Conservation (phyloP, 2,797 vertebrate species). For the Telmatherina bonti region DNA sequence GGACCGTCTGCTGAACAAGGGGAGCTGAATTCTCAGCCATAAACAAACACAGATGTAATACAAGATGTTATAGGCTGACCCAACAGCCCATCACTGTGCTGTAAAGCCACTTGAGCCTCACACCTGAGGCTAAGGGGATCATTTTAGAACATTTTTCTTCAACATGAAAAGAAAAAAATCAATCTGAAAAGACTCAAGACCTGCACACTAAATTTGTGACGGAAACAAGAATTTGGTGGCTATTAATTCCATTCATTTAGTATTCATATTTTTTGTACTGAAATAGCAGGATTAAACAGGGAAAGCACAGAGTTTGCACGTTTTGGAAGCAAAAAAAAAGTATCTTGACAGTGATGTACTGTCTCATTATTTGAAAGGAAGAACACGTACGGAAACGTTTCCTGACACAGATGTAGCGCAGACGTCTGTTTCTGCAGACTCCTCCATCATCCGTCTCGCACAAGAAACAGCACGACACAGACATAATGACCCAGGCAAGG, state of each 20-base stretch:
- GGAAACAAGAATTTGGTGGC: neutral
- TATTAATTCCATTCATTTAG: slow-evolving; percentile 17
- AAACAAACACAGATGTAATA: slow-evolving; percentile 20
- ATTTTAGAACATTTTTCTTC: slow-evolving; percentile 37
- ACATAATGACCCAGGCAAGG: slow-evolving; percentile 10
- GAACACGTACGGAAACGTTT: neutral
- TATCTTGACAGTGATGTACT: slow-evolving; percentile 5
- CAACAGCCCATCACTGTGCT: slow-evolving; percentile 24
- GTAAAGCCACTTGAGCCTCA: slow-evolving; percentile 46
- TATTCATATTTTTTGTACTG: neutral
- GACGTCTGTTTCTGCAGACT: slow-evolving; percentile 14
- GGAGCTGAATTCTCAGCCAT: neutral
- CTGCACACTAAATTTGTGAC: slow-evolving; percentile 12
- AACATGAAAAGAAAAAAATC: neutral
- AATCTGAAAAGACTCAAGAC: neutral
- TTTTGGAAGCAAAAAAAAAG: neutral
- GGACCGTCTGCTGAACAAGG: neutral
- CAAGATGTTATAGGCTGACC: slow-evolving; percentile 21
- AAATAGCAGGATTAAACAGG: neutral
- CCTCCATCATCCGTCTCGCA: slow-evolving; percentile 9
- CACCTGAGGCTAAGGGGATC: slow-evolving; percentile 40
- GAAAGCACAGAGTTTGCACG: neutral
- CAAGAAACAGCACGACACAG: slow-evolving; percentile 6
- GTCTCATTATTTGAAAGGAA: slow-evolving; percentile 10
- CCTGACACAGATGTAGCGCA: slow-evolving; percentile 5